These are phyloP conservation scores for Zaprionus camerounensis DNA, from an alignment of 1,140 invertebrate genomes.

Conservation along the genomic window DNA sequence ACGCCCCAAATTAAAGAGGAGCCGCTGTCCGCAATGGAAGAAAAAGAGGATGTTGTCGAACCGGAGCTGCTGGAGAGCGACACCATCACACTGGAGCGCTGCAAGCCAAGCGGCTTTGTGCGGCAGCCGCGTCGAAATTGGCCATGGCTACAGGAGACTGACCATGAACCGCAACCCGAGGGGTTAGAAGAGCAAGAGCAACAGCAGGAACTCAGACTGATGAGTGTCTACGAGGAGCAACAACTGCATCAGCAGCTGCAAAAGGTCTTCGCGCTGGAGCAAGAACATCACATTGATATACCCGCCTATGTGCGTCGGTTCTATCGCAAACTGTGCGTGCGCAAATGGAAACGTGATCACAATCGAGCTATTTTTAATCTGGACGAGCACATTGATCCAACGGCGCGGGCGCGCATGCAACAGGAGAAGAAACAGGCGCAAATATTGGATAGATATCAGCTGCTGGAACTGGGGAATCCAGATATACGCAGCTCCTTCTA, in stretches of 20 bases:
- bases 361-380: constrained; percentile 86
- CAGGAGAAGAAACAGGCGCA: constrained; percentile 58
- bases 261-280: constrained; percentile 58
- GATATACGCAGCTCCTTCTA: constrained; percentile 62
- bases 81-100: constrained; percentile 34
- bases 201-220: constrained; percentile 67
- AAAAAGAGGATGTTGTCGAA: constrained; percentile 25
- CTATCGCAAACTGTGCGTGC: constrained; percentile 87
- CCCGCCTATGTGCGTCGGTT: constrained; percentile 84
- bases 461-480: constrained; percentile 55
- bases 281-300: constrained; percentile 60
- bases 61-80: background rate
- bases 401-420: constrained; percentile 31
- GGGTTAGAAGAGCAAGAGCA: constrained; percentile 9
- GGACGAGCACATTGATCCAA: constrained; percentile 81
- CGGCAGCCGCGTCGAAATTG: constrained; percentile 64
- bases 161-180: background rate
- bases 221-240: constrained; percentile 87
- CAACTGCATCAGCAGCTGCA: constrained; percentile 85
- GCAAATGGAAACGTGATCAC: constrained; percentile 87
- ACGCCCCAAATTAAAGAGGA: constrained; percentile 51
- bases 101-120: constrained; percentile 73
- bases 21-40: constrained; percentile 38
- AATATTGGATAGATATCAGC: constrained; percentile 85
- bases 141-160: constrained; percentile 70